Conservation (phyloP, 2,797 vertebrate genomes). For the Schizopygopsis pylzovi region DNA sequence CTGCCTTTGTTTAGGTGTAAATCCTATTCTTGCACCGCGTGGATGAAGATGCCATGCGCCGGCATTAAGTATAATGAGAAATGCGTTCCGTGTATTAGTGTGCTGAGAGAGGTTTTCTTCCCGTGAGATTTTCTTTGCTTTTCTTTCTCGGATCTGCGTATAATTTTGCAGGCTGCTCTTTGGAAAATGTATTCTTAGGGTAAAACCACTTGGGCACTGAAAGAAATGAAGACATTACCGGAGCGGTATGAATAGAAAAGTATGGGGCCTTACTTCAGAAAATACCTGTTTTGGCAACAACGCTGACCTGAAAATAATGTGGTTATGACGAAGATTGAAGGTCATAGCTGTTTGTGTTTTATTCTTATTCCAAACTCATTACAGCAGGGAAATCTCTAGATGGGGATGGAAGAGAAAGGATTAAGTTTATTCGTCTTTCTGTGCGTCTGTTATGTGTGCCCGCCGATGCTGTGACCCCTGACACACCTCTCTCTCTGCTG, state of each 20-base stretch:
- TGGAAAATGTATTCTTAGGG: background rate
- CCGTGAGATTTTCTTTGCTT: slow-evolving; percentile 3
- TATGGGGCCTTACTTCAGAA: background rate
- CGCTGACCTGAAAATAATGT: slow-evolving; percentile 16
- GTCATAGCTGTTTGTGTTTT: slow-evolving; percentile 17
- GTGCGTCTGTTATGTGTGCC: slow-evolving; percentile 39
- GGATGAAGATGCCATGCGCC: slow-evolving; percentile 34
- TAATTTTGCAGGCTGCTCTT: background rate
- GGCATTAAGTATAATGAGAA: slow-evolving; percentile 43
- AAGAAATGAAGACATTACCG: slow-evolving; percentile 20
- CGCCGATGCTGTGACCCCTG: slow-evolving; percentile 1
- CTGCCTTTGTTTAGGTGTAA: slow-evolving; percentile 54
- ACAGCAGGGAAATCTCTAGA: slow-evolving; percentile 19
- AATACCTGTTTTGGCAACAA: slow-evolving; percentile 21
- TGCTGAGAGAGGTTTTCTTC: slow-evolving; percentile 21
- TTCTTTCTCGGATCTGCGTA: background rate
- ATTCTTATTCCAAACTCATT: slow-evolving; percentile 48
- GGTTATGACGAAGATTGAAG: background rate
- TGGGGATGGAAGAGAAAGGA: slow-evolving; percentile 37
- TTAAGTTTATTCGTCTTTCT: slow-evolving; percentile 30
- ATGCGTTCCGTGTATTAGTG: slow-evolving; percentile 38
- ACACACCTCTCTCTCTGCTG: slow-evolving; percentile 18
- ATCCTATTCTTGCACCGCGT: slow-evolving; percentile 33
- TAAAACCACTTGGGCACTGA: slow-evolving; percentile 17
- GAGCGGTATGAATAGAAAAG: slow-evolving; percentile 1